A percentile compares a stretch with the other conserved stretches of the same genome.
Conservation (phyloP, 2,888 invertebrate genomes). For the Eilema sororculum region DNA sequence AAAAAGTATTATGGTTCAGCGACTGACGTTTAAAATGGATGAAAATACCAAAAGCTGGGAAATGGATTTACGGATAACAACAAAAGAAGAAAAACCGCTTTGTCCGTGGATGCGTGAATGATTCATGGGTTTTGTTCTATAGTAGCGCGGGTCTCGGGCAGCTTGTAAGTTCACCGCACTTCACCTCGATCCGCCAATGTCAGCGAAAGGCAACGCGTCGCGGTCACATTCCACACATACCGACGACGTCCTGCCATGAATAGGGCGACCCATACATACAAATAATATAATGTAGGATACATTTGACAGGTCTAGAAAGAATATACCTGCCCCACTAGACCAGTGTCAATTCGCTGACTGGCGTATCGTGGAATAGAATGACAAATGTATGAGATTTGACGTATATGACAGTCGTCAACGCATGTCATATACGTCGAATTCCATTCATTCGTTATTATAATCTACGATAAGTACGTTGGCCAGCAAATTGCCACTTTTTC, state of each 20-base stretch:
- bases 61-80: conserved; percentile 34
- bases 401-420: too few relatives aligned
- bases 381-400: too few relatives aligned
- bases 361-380: too few relatives aligned
- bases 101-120: conserved; percentile 57
- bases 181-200: conserved; percentile 22
- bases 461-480: too few relatives aligned
- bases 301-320: background rate
- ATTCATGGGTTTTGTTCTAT: conserved; percentile 62
- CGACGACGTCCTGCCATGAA: conserved; percentile 37
- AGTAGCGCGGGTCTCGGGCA: conserved; percentile 35
- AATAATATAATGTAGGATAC: background rate
- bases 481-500: too few relatives aligned
- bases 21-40: conserved; percentile 38
- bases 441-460: too few relatives aligned
- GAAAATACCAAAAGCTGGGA: conserved; percentile 23
- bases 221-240: conserved; percentile 69
- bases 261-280: conserved; percentile 32
- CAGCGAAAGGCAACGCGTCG: conserved; percentile 57
- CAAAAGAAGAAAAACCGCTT: conserved; percentile 47
- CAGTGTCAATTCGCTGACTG: too few relatives aligned
- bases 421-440: too few relatives aligned
- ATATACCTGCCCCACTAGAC: too few relatives aligned
- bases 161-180: conserved; percentile 32
- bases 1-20: conserved; percentile 33